A percentile compares a stretch with the other conserved stretches of the same genome.
phyloP scores from a whole-genome alignment of 1,140 invertebrate species.

The Yoshiicerus persimilis region DNA sequence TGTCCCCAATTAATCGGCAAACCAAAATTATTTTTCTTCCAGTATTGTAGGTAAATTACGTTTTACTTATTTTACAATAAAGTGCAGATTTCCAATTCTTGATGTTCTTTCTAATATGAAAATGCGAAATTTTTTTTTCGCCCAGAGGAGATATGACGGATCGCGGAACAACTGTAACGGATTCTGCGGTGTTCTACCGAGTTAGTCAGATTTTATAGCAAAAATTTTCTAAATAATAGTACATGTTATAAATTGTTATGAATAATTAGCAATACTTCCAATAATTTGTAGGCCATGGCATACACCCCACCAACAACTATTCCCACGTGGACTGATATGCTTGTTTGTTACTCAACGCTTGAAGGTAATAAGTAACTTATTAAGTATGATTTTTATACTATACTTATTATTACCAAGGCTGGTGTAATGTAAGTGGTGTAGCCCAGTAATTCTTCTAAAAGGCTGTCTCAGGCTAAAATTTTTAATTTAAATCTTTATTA shows the following conservation, averaged over 20 bases:
- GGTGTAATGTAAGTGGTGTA: no score
- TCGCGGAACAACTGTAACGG: not conserved
- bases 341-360: conserved; percentile 67
- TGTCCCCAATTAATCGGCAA: conserved; percentile 64
- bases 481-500: no score
- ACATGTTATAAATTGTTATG: not conserved
- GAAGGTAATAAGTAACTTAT: conserved; percentile 55
- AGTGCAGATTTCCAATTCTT: not conserved
- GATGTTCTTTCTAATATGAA: not conserved
- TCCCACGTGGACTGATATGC: conserved; percentile 63
- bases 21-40: conserved; percentile 79
- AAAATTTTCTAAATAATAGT: not conserved
- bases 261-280: not conserved
- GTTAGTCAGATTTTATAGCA: no score
- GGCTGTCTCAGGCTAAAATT: no score
- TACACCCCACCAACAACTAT: not conserved
- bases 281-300: not conserved
- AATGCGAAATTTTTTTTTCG: no score
- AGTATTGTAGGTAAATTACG: conserved; percentile 64
- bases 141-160: not conserved
- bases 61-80: not conserved
- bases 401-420: no score
- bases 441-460: no score
- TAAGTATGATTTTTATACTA: not conserved
- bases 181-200: not conserved